Conservation (phyloP, 2,113 vertebrate species). For the Embiotoca jacksoni region DNA sequence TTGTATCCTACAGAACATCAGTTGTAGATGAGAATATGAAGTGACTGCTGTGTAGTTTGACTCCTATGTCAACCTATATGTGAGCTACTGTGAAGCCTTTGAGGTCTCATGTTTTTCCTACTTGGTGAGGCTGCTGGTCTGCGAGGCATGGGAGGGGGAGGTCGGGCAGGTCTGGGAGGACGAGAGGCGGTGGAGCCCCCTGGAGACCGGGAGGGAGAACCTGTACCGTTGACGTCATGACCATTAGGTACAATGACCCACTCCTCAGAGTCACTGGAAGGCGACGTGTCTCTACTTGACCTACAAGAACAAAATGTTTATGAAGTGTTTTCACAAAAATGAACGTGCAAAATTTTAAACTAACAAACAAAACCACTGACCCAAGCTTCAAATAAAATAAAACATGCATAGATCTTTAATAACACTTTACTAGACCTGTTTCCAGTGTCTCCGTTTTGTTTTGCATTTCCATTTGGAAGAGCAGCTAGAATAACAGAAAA, state of each 20-base stretch:
- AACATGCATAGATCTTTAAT: not conserved
- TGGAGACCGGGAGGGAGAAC: constrained; percentile 88
- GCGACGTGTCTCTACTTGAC: constrained; percentile 84
- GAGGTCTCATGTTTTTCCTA: constrained; percentile 55
- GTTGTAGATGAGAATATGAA: not conserved
- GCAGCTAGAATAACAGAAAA: constrained; percentile 73
- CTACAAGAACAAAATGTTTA: constrained; percentile 45
- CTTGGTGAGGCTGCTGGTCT: constrained; percentile 84
- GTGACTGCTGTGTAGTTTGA: not conserved
- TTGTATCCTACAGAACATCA: not conserved
- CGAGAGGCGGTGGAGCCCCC: constrained; percentile 84
- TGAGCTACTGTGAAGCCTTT: not conserved
- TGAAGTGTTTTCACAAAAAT: not conserved
- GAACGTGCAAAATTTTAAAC: not conserved
- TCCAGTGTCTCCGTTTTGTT: constrained; percentile 79
- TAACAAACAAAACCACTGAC: no score
- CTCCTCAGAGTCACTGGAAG: constrained; percentile 88
- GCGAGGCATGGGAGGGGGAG: constrained; percentile 88
- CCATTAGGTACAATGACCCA: constrained; percentile 84
- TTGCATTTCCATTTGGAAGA: constrained; percentile 85
- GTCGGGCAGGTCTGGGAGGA: constrained; percentile 89
- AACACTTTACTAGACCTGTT: constrained; percentile 67
- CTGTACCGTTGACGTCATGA: constrained; percentile 81
- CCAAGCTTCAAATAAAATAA: no score
- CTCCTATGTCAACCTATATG: not conserved